phyloP scores from a whole-genome alignment of 2,797 vertebrate species.

The Carapus acus region DNA sequence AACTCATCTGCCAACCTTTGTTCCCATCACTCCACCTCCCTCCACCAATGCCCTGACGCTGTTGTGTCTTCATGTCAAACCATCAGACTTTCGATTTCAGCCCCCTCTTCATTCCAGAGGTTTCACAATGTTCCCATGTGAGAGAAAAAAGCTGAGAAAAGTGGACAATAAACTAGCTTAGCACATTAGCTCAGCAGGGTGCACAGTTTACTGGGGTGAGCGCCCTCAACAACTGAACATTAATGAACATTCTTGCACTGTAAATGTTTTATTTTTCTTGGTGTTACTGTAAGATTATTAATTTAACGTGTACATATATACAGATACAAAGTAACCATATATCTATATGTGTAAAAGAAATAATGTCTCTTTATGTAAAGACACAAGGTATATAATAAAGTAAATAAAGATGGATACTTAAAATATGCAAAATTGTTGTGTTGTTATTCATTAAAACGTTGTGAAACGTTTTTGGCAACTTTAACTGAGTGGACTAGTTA shows the following conservation, averaged over 20 bases:
- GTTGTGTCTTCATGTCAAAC: too few species aligned
- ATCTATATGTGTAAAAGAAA: constrained; percentile 76
- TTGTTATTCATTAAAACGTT: too few species aligned
- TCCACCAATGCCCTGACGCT: too few species aligned
- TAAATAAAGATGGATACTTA: constrained; percentile 71
- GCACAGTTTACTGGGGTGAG: constrained; percentile 42
- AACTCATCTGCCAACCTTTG: constrained; percentile 23
- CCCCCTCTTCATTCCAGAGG: too few species aligned
- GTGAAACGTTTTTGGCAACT: too few species aligned
- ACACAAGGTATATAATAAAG: constrained; percentile 76
- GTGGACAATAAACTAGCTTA: constrained; percentile 22
- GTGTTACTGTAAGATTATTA: constrained; percentile 71
- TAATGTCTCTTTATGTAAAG: constrained; percentile 75
- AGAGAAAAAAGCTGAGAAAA: constrained; percentile 14
- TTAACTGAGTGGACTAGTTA: too few species aligned
- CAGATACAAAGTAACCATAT: constrained; percentile 74
- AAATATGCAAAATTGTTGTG: constrained; percentile 52
- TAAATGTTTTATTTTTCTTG: constrained; percentile 71
- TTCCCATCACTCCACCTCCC: constrained; percentile 20
- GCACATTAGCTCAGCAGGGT: constrained; percentile 39
- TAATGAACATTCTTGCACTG: constrained; percentile 64
- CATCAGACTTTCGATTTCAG: too few species aligned
- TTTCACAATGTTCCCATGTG: too few species aligned
- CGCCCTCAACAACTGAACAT: constrained; percentile 42
- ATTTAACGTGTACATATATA: constrained; percentile 76